Base-by-base conservation (phyloP, 2,113 vertebrate genomes). In the Girardinichthys multiradiatus region DNA sequence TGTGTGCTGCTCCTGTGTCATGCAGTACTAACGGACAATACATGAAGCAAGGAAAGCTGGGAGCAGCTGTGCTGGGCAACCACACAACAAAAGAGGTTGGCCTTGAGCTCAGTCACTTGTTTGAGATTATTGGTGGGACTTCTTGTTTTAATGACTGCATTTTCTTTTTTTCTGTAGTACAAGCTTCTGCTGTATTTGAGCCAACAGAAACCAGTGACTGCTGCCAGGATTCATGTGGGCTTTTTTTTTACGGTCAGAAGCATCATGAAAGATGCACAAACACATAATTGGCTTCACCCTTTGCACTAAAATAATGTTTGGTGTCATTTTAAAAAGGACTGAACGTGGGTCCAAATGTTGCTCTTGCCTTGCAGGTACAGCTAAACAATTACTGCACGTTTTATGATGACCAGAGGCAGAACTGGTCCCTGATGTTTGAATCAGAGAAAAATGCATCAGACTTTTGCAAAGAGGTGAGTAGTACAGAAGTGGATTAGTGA, bases 341-440 rank as follows among this genome's bases (percentile, higher is more conserved):
- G 21, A 19, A 39, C 2, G 28, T 28, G 6, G 14, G 2, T 60
- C 30, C 60, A 45, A 58, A 19, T 27, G 29, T 13, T 71, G 0
- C 0, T 27, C 17, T 3, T 75, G 14, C 64, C 35, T 77, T 57
- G 26, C 85, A 99, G 98, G 95, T 97, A 66, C 96, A 95, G 30
- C 93, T 94, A 64, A 96, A 96, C 91, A 97, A 97, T 84, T 99
- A 99, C 79, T 96, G 95, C 76, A 96, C 96, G 0, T 99, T 99
- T 86, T 99, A 99, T 24, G 98, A 99, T 70, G 98, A 99, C 74
- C 96, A 97, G 91, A 94, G 96, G 58, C 98, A 98, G 86, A 99
- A 97, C 91, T 99, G 98, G 98, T 99, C 97, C 10, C 89, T 99
- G 73, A 97, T 98, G 96, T 99, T 99, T 89, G 97, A 99, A 61